These are phyloP conservation scores for Charanyca ferruginea DNA, from an alignment of 2,888 invertebrate genomes.

Conservation along the genomic window DNA sequence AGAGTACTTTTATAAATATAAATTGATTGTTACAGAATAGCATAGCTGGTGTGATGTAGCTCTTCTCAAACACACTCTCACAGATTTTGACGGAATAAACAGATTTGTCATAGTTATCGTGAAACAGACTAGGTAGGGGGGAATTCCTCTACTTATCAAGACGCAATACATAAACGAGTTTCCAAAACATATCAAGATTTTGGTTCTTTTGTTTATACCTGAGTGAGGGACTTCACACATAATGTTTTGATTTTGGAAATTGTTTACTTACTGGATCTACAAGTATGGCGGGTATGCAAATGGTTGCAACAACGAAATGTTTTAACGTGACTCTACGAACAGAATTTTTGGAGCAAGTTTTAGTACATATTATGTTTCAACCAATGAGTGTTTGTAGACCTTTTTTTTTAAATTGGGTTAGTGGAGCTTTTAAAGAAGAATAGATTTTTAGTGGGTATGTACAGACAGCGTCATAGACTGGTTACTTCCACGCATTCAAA, in stretches of 20 bases:
- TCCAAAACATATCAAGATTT: neutral
- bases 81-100: too few relatives aligned
- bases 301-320: slow-evolving; percentile 35
- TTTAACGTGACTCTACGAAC: slow-evolving; percentile 41
- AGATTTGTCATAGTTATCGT: neutral
- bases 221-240: slow-evolving; percentile 2
- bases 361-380: neutral
- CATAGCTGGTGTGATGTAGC: too few relatives aligned
- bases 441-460: too few relatives aligned
- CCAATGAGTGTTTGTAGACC: neutral
- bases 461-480: too few relatives aligned
- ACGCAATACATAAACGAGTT: slow-evolving; percentile 2
- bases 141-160: neutral
- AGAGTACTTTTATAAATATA: too few relatives aligned
- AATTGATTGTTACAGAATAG: too few relatives aligned
- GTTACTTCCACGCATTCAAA: too few relatives aligned
- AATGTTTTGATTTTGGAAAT: slow-evolving; percentile 8
- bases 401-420: too few relatives aligned
- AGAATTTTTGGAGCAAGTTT: neutral
- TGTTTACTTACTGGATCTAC: slow-evolving; percentile 7
- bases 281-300: slow-evolving; percentile 44
- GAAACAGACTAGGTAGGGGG: neutral
- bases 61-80: too few relatives aligned
- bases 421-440: too few relatives aligned
- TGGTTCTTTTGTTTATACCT: neutral